These are phyloP conservation scores for Alouatta palliata DNA, from an alignment of 2,113 vertebrate species.

Conservation along the genomic window DNA sequence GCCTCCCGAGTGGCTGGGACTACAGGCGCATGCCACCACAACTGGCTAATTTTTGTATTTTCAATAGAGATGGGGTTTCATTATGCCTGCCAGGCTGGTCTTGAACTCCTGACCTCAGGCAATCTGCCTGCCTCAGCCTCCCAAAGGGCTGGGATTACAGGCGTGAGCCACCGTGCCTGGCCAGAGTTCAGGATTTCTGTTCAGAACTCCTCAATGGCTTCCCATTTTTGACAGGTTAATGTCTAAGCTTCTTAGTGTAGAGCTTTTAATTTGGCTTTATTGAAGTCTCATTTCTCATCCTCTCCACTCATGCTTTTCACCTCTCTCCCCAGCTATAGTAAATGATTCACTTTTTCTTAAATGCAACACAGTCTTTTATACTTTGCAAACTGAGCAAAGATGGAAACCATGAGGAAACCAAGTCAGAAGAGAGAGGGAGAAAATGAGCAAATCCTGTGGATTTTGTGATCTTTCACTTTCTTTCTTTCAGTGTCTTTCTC, in stretches of 20 bases:
- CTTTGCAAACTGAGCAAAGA: neutral
- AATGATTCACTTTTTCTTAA: conserved; percentile 1
- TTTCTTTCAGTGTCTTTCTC: neutral
- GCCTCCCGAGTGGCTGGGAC: too few species aligned
- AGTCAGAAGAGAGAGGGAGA: neutral
- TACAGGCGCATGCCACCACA: too few species aligned
- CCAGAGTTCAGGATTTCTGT: neutral
- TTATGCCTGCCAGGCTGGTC: too few species aligned
- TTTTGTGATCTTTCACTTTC: neutral
- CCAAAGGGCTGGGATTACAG: too few species aligned
- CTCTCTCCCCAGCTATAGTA: neutral
- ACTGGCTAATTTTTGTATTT: too few species aligned
- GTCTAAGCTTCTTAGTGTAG: neutral
- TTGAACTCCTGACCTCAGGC: too few species aligned
- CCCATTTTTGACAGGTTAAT: neutral
- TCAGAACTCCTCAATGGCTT: neutral
- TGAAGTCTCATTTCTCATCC: neutral
- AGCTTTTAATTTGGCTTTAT: neutral
- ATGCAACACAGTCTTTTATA: neutral
- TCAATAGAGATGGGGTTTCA: too few species aligned
- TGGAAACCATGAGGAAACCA: neutral
- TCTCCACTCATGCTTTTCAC: neutral
- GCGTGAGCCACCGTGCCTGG: too few species aligned
- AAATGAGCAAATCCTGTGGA: neutral
- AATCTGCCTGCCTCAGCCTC: too few species aligned